Evolutionary conservation across 2,888 invertebrate genomes (phyloP), one percentile per base, ranked within the genome.

Genomic region (Melinaea marsaeus): DNA sequence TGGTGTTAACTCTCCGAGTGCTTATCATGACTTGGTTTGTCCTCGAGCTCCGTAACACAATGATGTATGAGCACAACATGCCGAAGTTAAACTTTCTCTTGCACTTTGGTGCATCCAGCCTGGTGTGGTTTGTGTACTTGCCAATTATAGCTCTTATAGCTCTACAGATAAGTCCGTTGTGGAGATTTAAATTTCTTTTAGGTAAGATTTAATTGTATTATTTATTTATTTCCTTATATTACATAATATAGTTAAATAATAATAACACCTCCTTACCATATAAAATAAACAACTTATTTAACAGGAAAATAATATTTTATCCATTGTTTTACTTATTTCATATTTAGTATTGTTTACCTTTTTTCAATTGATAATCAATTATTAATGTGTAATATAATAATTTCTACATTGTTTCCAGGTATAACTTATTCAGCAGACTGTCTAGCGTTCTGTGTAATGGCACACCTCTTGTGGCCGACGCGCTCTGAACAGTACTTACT

Each of bases 81-180:
- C 87, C 79, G 74, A 97, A 98, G 82, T 91, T 98, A 46, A 96
- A 98, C 81, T 99, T 99, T 85, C 93, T 99, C 62, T 93, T 98
- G 58, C 99, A 99, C 83, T 97, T 99, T 84, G 99, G 98, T 61
- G 99, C 99, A 13, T 98, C 98, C 13, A 98, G 98, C 79, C 92
- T 99, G 48, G 99, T 99, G 11, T 99, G 99, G 99, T 98, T 99
- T 81, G 97, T 98, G 73, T 99, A 99, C 85, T 92, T 99, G 78
- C 98, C 99, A 11, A 95, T 98, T 66, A 95, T 99, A 71, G 98
- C 98, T 62, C 93, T 99, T 61, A 95, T 99, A 72, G 97, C 98
- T 11, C 92, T 98, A 61, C 97, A 98, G 89, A 95, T 99, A 61
- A 97, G 97, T 67, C 95, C 98, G 55, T 91, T 99, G 75, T 99